A percentile compares a stretch with the other conserved stretches of the same genome.
These are phyloP conservation scores for Ormyrus pomaceus DNA, from an alignment of 2,888 invertebrate genomes.

Conservation along the genomic window DNA sequence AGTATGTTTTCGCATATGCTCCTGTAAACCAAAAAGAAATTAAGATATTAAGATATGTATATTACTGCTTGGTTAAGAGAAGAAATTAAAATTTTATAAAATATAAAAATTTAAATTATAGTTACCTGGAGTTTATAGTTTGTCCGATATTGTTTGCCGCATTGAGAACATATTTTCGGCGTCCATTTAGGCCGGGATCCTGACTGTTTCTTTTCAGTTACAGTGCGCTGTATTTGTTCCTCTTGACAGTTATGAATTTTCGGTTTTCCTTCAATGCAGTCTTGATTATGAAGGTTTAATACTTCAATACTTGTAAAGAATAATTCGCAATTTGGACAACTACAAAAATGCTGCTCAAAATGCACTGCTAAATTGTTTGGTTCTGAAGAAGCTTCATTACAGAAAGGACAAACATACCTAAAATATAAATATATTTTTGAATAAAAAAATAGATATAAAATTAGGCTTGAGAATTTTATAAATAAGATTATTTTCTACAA, in stretches of 20 bases:
- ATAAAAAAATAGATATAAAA: too few species aligned
- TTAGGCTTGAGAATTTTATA: too few species aligned
- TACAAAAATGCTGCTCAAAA: slow-evolving; percentile 71
- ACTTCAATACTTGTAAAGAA: slow-evolving; percentile 76
- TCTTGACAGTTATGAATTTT: slow-evolving; percentile 37
- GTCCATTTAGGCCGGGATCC: slow-evolving; percentile 72
- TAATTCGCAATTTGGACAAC: slow-evolving; percentile 73
- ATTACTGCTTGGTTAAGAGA: not conserved
- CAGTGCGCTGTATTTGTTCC: slow-evolving; percentile 57
- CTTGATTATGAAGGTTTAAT: slow-evolving; percentile 70
- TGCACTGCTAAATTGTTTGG: slow-evolving; percentile 67
- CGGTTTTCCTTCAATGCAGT: slow-evolving; percentile 60
- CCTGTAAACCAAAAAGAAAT: slow-evolving; percentile 62
- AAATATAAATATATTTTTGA: not conserved
- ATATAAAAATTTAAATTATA: not conserved
- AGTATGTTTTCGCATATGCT: slow-evolving; percentile 80
- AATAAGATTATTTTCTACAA: too few species aligned
- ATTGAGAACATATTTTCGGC: slow-evolving; percentile 78
- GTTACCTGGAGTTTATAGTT: slow-evolving; percentile 77
- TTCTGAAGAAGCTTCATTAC: slow-evolving; percentile 71
- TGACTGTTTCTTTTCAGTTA: slow-evolving; percentile 65
- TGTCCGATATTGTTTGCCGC: slow-evolving; percentile 79
- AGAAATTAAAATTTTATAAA: not conserved
- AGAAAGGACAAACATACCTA: slow-evolving; percentile 71
- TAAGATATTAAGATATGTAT: not conserved